A percentile compares a stretch with the other conserved stretches of the same genome.
Evolutionary conservation across 2,888 invertebrate species (phyloP).

Genomic region (Stomorhina lunata): DNA sequence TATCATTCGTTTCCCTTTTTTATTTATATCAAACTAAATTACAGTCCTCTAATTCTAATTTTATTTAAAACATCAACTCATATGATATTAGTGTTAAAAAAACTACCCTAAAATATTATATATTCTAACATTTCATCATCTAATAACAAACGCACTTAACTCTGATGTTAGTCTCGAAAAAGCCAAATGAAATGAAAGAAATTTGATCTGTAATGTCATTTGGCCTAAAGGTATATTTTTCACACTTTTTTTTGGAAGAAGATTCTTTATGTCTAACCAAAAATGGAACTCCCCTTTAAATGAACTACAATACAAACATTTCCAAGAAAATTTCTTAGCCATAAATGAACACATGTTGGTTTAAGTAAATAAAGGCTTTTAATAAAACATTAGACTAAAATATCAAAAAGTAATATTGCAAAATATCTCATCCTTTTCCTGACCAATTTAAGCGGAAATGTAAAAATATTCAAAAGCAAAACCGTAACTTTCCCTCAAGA

Average conservation of each 20-base stretch:
- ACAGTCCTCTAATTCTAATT: not conserved
- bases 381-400: not conserved
- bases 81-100: not conserved
- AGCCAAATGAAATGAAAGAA: conserved; percentile 22
- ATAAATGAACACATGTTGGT: conserved; percentile 25
- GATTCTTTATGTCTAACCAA: not conserved
- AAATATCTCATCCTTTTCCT: not conserved
- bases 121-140: conserved; percentile 9
- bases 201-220: conserved; percentile 53
- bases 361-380: not conserved
- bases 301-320: not conserved
- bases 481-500: not conserved
- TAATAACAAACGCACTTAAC: too few species aligned
- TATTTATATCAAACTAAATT: not conserved
- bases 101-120: conserved; percentile 38
- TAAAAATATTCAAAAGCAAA: conserved; percentile 39
- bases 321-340: not conserved
- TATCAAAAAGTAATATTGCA: not conserved
- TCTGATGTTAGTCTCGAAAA: conserved; percentile 32
- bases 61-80: conserved; percentile 4
- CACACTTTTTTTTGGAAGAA: conserved; percentile 24
- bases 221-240: conserved; percentile 59
- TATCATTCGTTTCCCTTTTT: not conserved
- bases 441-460: conserved; percentile 58
- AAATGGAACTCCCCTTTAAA: not conserved